phyloP scores from a whole-genome alignment of 37 sponge, comb jelly and placozoan species.

The Aphrocallistes beatrix region DNA sequence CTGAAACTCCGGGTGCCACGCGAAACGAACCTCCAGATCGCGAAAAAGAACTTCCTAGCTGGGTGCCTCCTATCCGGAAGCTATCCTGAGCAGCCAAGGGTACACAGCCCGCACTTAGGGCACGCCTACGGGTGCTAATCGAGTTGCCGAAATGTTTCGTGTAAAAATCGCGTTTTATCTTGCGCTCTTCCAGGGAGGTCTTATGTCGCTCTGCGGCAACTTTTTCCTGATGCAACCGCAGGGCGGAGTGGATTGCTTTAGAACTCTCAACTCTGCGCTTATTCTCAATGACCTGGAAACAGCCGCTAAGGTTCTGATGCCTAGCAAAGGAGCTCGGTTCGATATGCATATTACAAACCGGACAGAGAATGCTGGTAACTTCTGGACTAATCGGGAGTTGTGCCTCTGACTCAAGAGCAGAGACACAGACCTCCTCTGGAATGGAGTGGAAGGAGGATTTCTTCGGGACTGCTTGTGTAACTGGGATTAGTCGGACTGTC shows the following conservation, averaged over 20 bases:
- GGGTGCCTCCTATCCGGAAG: not conserved
- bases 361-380: not conserved
- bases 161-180: constrained; percentile 12
- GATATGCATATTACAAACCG: not conserved
- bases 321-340: not conserved
- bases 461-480: not conserved
- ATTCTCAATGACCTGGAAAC: not conserved
- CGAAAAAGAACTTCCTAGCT: not conserved
- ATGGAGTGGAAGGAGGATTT: not conserved
- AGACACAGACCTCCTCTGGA: not conserved
- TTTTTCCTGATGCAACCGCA: not conserved
- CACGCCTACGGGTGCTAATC: not conserved
- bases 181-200: not conserved
- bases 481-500: not conserved
- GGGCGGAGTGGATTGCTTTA: not conserved
- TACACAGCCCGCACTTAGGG: not conserved
- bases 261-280: not conserved
- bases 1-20: not conserved
- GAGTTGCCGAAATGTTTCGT: constrained; percentile 6
- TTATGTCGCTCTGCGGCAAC: not conserved
- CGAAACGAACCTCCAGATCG: not conserved
- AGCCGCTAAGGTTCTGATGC: not conserved
- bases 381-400: not conserved
- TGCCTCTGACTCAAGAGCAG: not conserved
- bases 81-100: not conserved